These are phyloP conservation scores for Boloria selene DNA, from an alignment of 2,888 invertebrate species.

Conservation along the genomic window DNA sequence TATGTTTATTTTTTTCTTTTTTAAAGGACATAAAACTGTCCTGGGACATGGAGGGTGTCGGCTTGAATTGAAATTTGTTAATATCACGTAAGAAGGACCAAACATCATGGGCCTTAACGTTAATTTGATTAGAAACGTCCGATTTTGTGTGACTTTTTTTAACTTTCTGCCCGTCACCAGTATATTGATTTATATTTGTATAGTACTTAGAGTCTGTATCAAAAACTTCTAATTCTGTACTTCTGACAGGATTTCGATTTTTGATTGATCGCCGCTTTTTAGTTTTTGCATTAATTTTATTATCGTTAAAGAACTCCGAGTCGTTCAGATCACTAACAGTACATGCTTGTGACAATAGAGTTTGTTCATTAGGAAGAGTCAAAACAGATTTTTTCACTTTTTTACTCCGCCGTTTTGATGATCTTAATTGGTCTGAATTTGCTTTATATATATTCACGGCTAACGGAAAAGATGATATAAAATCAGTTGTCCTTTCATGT, in stretches of 20 bases:
- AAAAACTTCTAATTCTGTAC: slow-evolving; percentile 53
- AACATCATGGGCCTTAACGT: slow-evolving; percentile 56
- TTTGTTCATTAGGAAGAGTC: slow-evolving; percentile 61
- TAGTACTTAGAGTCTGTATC: slow-evolving; percentile 60
- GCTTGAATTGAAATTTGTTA: slow-evolving; percentile 63
- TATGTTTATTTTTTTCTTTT: slow-evolving; percentile 47
- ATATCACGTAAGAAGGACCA: slow-evolving; percentile 70
- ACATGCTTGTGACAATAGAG: slow-evolving; percentile 53
- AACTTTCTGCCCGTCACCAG: slow-evolving; percentile 49
- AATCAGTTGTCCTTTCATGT: slow-evolving; percentile 53
- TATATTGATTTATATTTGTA: slow-evolving; percentile 53
- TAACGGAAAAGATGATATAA: slow-evolving; percentile 59
- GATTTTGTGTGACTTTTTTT: slow-evolving; percentile 27
- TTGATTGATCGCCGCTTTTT: slow-evolving; percentile 51
- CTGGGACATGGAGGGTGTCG: slow-evolving; percentile 63
- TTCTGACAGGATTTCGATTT: slow-evolving; percentile 47
- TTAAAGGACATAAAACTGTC: slow-evolving; percentile 52
- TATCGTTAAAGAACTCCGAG: slow-evolving; percentile 58
- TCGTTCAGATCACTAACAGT: slow-evolving; percentile 74
- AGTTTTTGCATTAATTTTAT: slow-evolving; percentile 45
- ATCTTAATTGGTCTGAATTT: slow-evolving; percentile 67
- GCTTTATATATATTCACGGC: slow-evolving; percentile 65
- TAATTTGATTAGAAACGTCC: slow-evolving; percentile 39
- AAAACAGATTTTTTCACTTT: slow-evolving; percentile 68
- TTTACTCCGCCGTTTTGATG: slow-evolving; percentile 49